Evolutionary conservation across 1,140 invertebrate genomes (phyloP).

Genomic region (Scaptomyza hsui): DNA sequence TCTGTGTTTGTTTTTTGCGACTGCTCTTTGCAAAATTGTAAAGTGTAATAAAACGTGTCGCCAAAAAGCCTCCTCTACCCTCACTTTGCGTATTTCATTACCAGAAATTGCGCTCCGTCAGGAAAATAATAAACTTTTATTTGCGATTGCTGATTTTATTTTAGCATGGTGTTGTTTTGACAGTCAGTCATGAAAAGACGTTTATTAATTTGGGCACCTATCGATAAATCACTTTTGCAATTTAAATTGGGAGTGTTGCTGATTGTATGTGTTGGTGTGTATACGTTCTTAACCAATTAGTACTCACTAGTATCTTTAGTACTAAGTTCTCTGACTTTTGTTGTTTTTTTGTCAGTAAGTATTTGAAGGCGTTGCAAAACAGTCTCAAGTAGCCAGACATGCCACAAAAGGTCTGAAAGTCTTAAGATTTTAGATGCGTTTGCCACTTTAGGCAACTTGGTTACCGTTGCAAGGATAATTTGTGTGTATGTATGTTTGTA

Average conservation of each 20-base stretch:
- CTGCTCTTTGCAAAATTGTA: constrained; percentile 35
- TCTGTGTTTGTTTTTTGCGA: constrained; percentile 51
- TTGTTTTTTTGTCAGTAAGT: background rate
- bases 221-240: constrained; percentile 48
- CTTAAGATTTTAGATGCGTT: background rate
- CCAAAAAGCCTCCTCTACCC: constrained; percentile 23
- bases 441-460: background rate
- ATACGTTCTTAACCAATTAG: no score
- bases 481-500: background rate
- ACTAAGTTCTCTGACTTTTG: no score
- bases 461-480: background rate
- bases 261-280: background rate
- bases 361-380: background rate
- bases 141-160: constrained; percentile 44
- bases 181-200: constrained; percentile 32
- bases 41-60: constrained; percentile 70
- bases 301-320: no score
- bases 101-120: constrained; percentile 39
- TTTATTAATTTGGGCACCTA: constrained; percentile 46
- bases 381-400: background rate
- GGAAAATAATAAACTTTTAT: constrained; percentile 53
- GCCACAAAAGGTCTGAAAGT: constrained; percentile 1
- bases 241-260: background rate
- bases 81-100: constrained; percentile 52
- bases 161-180: constrained; percentile 34